These are phyloP conservation scores for Drosophila erecta DNA, from an alignment of 1,140 invertebrate species.

Conservation along the genomic window DNA sequence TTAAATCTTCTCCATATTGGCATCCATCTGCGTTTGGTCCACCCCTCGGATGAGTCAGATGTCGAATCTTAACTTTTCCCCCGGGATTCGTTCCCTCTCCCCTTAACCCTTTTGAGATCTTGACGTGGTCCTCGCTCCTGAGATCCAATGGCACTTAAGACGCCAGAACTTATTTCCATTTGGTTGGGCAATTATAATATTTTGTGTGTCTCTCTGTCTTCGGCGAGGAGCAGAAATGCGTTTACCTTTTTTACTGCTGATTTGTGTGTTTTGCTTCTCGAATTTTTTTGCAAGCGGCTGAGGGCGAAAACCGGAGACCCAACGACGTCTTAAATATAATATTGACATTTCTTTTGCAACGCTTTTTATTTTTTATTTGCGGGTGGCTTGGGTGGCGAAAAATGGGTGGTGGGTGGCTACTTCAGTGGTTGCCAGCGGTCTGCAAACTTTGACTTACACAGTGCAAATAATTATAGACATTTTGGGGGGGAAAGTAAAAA, in stretches of 20 bases:
- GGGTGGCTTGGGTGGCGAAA: background rate
- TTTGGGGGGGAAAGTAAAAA: slow-evolving; percentile 55
- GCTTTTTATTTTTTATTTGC: slow-evolving; percentile 42
- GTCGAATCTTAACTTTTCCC: slow-evolving; percentile 39
- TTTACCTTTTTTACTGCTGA: slow-evolving; percentile 77
- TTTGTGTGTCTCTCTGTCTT: slow-evolving; percentile 49
- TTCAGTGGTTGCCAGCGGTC: slow-evolving; percentile 30
- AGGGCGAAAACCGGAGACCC: slow-evolving; percentile 38
- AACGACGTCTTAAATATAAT: slow-evolving; percentile 78
- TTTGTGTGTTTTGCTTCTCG: slow-evolving; percentile 77
- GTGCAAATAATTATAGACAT: slow-evolving; percentile 81
- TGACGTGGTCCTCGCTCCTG: slow-evolving; percentile 43
- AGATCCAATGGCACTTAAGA: slow-evolving; percentile 74
- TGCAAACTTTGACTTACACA: slow-evolving; percentile 78
- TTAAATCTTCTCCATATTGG: slow-evolving; percentile 11
- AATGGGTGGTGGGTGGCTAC: background rate
- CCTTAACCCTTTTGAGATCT: slow-evolving; percentile 41
- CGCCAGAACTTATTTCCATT: slow-evolving; percentile 82
- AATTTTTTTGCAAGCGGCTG: slow-evolving; percentile 67
- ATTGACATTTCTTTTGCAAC: slow-evolving; percentile 78
- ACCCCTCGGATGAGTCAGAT: slow-evolving; percentile 19
- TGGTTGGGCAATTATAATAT: slow-evolving; percentile 81
- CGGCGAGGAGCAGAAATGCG: slow-evolving; percentile 44
- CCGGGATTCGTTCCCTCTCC: background rate
- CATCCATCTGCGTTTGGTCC: slow-evolving; percentile 11